These are phyloP conservation scores for Athripsodes cinereus DNA, from an alignment of 2,888 invertebrate genomes.

Conservation along the genomic window DNA sequence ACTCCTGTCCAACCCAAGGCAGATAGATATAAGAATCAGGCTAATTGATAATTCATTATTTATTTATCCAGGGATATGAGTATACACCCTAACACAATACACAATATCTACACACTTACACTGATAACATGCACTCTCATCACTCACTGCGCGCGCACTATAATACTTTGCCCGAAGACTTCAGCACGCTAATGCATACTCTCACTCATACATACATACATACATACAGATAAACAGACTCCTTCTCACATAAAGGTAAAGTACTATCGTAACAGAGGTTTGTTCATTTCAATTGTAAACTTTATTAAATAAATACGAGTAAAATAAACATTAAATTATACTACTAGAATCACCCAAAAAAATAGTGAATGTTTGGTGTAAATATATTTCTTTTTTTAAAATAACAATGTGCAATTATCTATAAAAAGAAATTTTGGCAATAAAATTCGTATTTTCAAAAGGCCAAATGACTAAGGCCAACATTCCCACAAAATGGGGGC, in stretches of 20 bases:
- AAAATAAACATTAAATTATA: slow-evolving; percentile 20
- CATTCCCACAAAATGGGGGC: slow-evolving; percentile 21
- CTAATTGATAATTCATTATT: slow-evolving; percentile 2
- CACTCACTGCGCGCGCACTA: too few relatives aligned
- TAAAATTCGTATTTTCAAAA: slow-evolving; percentile 28
- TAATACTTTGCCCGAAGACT: too few relatives aligned
- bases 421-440: slow-evolving; percentile 27
- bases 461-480: slow-evolving; percentile 28
- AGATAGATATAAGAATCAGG: slow-evolving; percentile 11
- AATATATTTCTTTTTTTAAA: slow-evolving; percentile 25
- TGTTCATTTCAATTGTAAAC: slow-evolving; percentile 21
- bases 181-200: too few relatives aligned
- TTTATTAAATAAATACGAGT: slow-evolving; percentile 15
- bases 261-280: slow-evolving; percentile 8
- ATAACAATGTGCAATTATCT: slow-evolving; percentile 22
- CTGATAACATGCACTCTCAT: too few relatives aligned
- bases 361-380: slow-evolving; percentile 27
- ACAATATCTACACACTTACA: too few relatives aligned
- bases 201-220: too few relatives aligned
- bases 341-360: slow-evolving; percentile 24
- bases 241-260: not conserved
- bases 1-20: slow-evolving; percentile 16
- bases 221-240: not conserved
- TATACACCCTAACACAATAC: too few relatives aligned
- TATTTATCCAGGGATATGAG: not conserved